Conservation (phyloP, 2,797 vertebrate species). For the Darevskia nairensis region DNA sequence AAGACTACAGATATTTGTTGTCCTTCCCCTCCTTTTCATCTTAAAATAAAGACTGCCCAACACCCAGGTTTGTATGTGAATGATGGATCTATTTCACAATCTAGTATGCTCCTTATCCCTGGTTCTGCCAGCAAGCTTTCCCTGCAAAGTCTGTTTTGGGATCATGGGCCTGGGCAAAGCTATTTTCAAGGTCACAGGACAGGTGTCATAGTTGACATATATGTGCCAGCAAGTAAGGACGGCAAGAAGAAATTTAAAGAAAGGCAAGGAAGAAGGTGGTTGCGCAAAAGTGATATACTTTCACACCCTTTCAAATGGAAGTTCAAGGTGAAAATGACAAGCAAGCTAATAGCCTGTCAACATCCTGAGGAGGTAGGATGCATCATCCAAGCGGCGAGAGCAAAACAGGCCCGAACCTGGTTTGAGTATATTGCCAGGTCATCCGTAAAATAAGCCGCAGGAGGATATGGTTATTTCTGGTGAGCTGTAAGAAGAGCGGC, state of each 20-base stretch:
- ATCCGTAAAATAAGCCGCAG: neutral
- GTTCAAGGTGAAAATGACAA: neutral
- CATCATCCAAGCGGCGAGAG: neutral
- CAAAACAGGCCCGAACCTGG: neutral
- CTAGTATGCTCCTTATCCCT: neutral
- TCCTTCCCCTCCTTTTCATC: neutral
- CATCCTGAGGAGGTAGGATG: neutral
- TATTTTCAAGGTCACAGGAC: neutral
- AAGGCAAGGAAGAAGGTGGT: neutral
- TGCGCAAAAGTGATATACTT: neutral
- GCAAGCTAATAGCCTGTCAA: neutral
- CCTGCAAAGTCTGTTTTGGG: neutral
- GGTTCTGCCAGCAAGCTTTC: neutral
- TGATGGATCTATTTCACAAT: neutral
- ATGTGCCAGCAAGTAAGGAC: neutral
- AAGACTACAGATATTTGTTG: too few relatives aligned
- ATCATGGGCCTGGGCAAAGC: neutral
- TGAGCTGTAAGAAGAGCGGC: neutral
- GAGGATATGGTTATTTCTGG: neutral
- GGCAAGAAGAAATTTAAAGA: neutral
- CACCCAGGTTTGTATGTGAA: neutral
- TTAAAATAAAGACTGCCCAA: neutral
- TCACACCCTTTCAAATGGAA: neutral
- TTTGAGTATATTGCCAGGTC: neutral
- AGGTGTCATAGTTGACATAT: neutral